Evolutionary conservation across 2,113 vertebrate genomes (phyloP), one percentile per base, ranked within the genome.

Genomic region (Gallinago media): DNA sequence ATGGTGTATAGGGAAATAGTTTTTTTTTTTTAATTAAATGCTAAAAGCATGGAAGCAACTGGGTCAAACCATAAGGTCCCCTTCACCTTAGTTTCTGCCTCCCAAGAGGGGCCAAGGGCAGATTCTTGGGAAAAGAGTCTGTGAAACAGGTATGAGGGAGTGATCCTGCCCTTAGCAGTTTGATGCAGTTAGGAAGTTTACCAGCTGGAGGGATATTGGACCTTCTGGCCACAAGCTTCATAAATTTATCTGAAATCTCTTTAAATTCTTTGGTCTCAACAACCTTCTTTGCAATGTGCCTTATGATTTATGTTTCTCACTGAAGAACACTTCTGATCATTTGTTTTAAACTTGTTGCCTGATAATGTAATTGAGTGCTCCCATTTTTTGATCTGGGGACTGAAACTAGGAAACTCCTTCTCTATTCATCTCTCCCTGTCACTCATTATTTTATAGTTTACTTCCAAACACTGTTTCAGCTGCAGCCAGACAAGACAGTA

Each of bases 231-330:
- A 36, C 25, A 75, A 27, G 46, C 22, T 74, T 56, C 56, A 26
- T 50, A 46, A 46, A 63, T 59, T 42, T 56, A 61, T 21, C 26
- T 46, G 42, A 81, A 84, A 66, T 61, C 0, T 83, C 26, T 44
- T 63, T 23, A 15, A 78, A 50, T 75, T 71, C 42, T 77, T 72
- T 63, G 44, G 18, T 70, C 8, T 42, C n/a, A 49, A 25, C 0
- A 4, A 20, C 20, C 1, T 50, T 49, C 56, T 19, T 75, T 78
- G 34, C 56, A 78, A 40, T 0, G 1, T 4, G 3, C 66, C 11
- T 46, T 79, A 20, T 20, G 36, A n/a, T 86, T 58, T 63, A 11
- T 29, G 4, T 20, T 14, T 72, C 74, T 92, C 25, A 7, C 16
- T 44, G 62, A 59, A 78, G 29, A 82, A 36, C 8, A 15, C 11